Evolutionary conservation across 2,888 invertebrate species (phyloP), one percentile per base, ranked within the genome.

Genomic region (Ormyrus pomaceus): DNA sequence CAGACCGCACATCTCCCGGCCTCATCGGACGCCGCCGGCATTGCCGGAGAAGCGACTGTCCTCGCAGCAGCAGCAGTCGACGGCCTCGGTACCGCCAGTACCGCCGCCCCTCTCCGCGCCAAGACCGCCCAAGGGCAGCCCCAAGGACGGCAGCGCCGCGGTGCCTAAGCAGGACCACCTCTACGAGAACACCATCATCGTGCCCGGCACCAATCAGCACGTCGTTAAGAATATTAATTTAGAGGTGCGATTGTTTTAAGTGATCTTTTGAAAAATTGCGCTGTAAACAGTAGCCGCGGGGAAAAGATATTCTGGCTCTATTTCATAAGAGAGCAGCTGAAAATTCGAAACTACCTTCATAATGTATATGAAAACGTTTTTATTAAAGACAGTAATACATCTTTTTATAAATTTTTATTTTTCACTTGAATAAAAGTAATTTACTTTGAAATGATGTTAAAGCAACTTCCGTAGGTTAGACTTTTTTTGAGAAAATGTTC

Each of bases 141-240:
- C 88, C 69, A 89, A 91, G 5, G 71, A 82, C 13, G 13, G 11
- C 7, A n/a, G 51, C 19, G 8, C 10, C 7, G 61, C 66, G 5
- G 51, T 46, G 0, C 65, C 86, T 0, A 91, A 91, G 53, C 88
- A 89, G 73, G 92, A 92, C 81, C 92, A 92, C 58, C 92, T 91
- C 84, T 92, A 93, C 83, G 92, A 92, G 83, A 92, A 93, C 84
- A 92, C 92, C 61, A 90, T 91, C 77, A 91, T 91, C 73, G 90
- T 91, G 76, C 91, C 92, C 70, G 91, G 92, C 83, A 89, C 89
- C 59, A 88, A 86, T 69, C 89, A 90, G 76, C 90, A 90, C 81
- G 89, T 90, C 53, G 90, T 90, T 34, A 90, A 88, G 82, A 90
- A 90, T 77, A 90, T 90, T 55, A 90, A 90, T 83, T 81, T 90